phyloP scores from a whole-genome alignment of 2,113 vertebrate genomes.

The Coracopsis vasa region DNA sequence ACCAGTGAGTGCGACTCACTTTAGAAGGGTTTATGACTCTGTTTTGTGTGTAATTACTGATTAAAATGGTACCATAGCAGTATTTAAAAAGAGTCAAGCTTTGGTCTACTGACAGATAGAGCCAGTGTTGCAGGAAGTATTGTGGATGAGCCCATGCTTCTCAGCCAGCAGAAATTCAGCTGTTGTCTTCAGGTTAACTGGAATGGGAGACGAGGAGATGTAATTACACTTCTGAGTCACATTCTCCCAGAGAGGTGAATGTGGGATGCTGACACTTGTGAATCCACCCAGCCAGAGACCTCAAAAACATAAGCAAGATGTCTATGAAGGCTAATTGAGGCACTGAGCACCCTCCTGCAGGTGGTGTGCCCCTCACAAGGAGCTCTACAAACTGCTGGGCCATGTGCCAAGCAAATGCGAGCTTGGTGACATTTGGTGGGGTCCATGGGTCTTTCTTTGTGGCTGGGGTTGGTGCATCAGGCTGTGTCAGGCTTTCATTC shows the following conservation, averaged over 20 bases:
- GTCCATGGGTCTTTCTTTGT: neutral
- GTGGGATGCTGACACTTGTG: neutral
- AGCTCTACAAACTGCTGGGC: neutral
- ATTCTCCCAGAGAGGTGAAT: neutral
- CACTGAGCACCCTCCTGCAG: neutral
- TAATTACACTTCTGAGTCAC: neutral
- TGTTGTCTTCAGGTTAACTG: neutral
- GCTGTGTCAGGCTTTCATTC: neutral
- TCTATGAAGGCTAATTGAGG: neutral
- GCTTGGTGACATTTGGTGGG: neutral
- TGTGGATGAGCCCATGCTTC: neutral
- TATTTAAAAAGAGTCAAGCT: slow-evolving; percentile 10
- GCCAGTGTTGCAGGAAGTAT: neutral
- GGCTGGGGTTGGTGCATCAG: neutral
- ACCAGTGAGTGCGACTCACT: neutral
- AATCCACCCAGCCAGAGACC: neutral
- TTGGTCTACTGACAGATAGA: neutral
- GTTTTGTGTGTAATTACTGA: slow-evolving; percentile 33
- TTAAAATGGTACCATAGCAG: slow-evolving; percentile 26
- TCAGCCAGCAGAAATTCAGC: neutral
- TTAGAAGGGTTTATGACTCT: slow-evolving; percentile 23
- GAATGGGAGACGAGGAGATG: neutral
- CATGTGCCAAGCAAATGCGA: fast-evolving
- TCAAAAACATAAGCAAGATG: neutral
- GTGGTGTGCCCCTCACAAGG: neutral